A percentile compares a stretch with the other conserved stretches of the same genome.
Conservation (phyloP, 2,888 invertebrate genomes). For the Polyommatus icarus region DNA sequence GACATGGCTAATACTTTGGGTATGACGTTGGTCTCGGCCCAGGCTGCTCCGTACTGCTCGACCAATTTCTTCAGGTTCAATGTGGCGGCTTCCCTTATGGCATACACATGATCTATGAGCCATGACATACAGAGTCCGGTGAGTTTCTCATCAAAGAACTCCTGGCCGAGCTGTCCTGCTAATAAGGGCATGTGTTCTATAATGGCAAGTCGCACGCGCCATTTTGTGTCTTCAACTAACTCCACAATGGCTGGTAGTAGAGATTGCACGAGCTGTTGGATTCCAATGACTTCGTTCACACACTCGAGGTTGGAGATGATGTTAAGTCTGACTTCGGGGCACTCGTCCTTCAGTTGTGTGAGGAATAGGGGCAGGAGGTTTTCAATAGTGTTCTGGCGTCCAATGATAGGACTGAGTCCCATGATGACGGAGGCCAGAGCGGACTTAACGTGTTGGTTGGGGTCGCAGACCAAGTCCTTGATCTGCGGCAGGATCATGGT, state of each 20-base stretch:
- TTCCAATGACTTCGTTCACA: slow-evolving; percentile 97
- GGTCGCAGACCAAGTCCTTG: slow-evolving; percentile 97
- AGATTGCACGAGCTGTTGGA: slow-evolving; percentile 93
- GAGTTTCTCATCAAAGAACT: slow-evolving; percentile 99
- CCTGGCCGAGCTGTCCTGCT: slow-evolving; percentile 97
- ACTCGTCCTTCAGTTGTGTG: slow-evolving; percentile 97
- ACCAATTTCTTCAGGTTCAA: slow-evolving; percentile 97
- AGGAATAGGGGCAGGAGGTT: slow-evolving; percentile 98
- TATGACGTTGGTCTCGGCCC: slow-evolving; percentile 98
- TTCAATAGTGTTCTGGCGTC: slow-evolving; percentile 97
- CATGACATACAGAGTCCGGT: slow-evolving; percentile 99
- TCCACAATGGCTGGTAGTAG: slow-evolving; percentile 99
- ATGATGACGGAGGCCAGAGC: slow-evolving; percentile 99
- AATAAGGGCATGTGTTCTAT: slow-evolving; percentile 98
- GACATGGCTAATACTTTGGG: slow-evolving; percentile 98
- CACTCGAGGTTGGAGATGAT: slow-evolving; percentile 99
- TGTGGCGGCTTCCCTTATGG: slow-evolving; percentile 99
- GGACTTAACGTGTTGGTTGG: slow-evolving; percentile 99
- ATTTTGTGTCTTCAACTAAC: slow-evolving; percentile 98
- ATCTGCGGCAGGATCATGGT: slow-evolving; percentile 97
- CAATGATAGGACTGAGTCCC: slow-evolving; percentile 99
- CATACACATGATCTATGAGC: slow-evolving; percentile 99
- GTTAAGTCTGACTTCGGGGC: slow-evolving; percentile 98
- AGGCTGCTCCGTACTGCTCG: slow-evolving; percentile 98
- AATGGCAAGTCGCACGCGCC: slow-evolving; percentile 97